Conservation (phyloP, 2,113 vertebrate genomes). For the Ochotona princeps region DNA sequence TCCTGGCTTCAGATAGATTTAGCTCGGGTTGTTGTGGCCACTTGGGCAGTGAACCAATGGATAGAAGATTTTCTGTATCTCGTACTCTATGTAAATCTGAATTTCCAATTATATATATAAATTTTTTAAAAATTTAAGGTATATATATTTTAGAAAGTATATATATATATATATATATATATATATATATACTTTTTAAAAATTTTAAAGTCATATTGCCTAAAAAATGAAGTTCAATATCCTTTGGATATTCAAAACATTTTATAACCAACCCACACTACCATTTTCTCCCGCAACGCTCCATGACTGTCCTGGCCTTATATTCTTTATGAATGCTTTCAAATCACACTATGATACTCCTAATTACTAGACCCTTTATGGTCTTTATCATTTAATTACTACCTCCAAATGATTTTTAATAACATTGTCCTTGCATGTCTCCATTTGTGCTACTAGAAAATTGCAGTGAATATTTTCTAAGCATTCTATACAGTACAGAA, state of each 20-base stretch:
- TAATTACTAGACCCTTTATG: background rate
- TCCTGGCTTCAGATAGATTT: too few relatives aligned
- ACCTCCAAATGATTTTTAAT: background rate
- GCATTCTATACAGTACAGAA: background rate
- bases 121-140: too few relatives aligned
- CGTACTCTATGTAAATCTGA: too few relatives aligned
- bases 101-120: too few relatives aligned
- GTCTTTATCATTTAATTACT: background rate
- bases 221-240: background rate
- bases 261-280: background rate
- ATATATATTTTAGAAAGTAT: too few relatives aligned
- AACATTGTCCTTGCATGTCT: background rate
- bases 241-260: background rate
- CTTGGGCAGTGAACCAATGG: too few relatives aligned
- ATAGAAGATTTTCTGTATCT: too few relatives aligned
- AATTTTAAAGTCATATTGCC: background rate
- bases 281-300: background rate
- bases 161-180: too few relatives aligned
- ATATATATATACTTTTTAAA: too few relatives aligned
- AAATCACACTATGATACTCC: background rate
- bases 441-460: background rate
- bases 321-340: background rate
- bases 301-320: background rate
- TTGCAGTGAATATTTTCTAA: background rate
- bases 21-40: too few relatives aligned